These are phyloP conservation scores for Prochilodus magdalenae DNA, from an alignment of 2,113 vertebrate species.

Conservation along the genomic window DNA sequence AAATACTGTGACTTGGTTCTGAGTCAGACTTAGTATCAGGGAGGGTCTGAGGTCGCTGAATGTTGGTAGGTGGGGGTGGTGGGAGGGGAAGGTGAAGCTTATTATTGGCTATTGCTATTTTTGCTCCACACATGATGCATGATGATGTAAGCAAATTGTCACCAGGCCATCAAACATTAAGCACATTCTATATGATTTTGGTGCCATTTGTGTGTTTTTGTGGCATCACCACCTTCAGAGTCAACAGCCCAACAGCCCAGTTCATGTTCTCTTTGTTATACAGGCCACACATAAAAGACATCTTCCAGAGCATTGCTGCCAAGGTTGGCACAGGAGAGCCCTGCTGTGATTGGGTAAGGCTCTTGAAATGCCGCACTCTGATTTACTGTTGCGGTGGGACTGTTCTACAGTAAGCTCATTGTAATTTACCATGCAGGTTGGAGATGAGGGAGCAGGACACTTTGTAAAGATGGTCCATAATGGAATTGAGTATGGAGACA, in stretches of 20 bases:
- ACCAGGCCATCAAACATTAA: too few species aligned
- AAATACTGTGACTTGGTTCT: too few species aligned
- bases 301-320: slow-evolving; percentile 96
- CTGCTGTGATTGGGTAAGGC: slow-evolving; percentile 96
- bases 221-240: too few species aligned
- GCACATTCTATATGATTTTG: too few species aligned
- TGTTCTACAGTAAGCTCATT: background rate
- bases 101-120: too few species aligned
- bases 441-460: slow-evolving; percentile 93
- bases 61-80: too few species aligned
- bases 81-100: too few species aligned
- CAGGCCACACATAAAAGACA: slow-evolving; percentile 95
- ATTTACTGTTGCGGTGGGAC: background rate
- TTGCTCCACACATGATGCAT: too few species aligned
- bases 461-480: slow-evolving; percentile 99
- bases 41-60: too few species aligned
- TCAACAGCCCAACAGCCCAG: background rate
- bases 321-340: slow-evolving; percentile 96
- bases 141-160: too few species aligned
- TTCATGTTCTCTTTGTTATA: slow-evolving; percentile 1
- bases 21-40: too few species aligned
- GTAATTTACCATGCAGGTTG: slow-evolving; percentile 82
- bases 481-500: slow-evolving; percentile 98
- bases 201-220: too few species aligned
- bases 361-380: background rate